Evolutionary conservation across 2,113 vertebrate genomes (phyloP), one percentile per base, ranked within the genome.

Genomic region (Melospiza georgiana): DNA sequence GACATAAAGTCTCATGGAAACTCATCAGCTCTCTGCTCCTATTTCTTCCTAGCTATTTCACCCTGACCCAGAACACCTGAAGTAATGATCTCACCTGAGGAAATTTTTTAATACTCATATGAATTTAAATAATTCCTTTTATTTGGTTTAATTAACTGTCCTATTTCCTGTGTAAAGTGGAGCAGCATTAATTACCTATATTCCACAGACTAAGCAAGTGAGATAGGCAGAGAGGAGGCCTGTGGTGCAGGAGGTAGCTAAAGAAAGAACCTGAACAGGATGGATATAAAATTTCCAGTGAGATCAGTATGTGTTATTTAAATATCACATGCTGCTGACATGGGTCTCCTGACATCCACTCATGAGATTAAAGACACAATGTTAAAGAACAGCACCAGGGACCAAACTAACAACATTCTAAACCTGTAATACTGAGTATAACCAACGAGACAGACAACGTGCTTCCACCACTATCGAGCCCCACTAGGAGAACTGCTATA

Each of bases 131-230:
- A 82, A 91, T 75, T 78, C 23, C 18, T 59, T 85, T 41, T 62
- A 49, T 84, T 88, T 83, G 9, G 75, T 79, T 87, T 96, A 91
- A 94, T 81, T 89, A 90, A 87, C 35, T 89, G 78, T 49, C 31
- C 65, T 65, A n/a, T 67, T 90, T 76, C 44, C 52, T 61, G 11
- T 6, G 10, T 75, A 86, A 95, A 93, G 57, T 72, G 90, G 44
- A 92, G 44, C 76, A 87, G 44, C 15, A 49, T 72, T 86, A 92
- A 87, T 91, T 92, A 96, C 63, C 57, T 78, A 31, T 39, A 44
- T 74, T 74, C 41, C 59, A 81, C 39, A 75, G 77, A 39, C 35
- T 48, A 54, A 84, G 65, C 68, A 90, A 93, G 28, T n/a, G 24
- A 73, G 37, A 71, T 0, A 57, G 39, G 54, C 37, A 89, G 23